These are phyloP conservation scores for Apodemia duryi DNA, from an alignment of 2,888 invertebrate genomes.

Conservation along the genomic window DNA sequence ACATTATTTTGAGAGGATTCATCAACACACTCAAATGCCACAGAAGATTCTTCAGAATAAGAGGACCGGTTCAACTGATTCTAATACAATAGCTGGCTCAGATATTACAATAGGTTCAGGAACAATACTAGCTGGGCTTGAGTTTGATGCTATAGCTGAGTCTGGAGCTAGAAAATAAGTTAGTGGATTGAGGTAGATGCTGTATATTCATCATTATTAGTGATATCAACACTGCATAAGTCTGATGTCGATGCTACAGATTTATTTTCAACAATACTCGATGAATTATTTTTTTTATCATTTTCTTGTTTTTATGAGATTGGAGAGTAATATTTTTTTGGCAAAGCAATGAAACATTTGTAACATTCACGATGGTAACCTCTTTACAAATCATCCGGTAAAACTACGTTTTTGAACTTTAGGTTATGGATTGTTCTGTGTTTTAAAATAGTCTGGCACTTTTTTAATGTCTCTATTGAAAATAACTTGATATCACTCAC, in stretches of 20 bases:
- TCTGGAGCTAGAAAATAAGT: background rate
- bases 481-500: background rate
- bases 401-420: constrained; percentile 15
- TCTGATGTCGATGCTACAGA: background rate
- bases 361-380: constrained; percentile 2
- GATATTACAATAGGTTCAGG: background rate
- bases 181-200: background rate
- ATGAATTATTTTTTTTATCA: background rate
- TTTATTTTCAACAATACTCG: background rate
- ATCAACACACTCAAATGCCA: background rate
- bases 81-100: background rate
- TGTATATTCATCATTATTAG: background rate
- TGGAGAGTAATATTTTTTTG: background rate
- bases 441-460: background rate
- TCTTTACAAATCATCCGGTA: background rate
- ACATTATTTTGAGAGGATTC: background rate
- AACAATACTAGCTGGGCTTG: background rate
- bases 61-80: background rate
- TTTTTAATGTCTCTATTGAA: background rate
- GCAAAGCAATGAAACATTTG: background rate
- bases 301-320: background rate
- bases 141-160: background rate
- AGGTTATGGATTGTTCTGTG: constrained; percentile 6
- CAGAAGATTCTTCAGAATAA: background rate
- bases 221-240: background rate